phyloP scores from a whole-genome alignment of 1,140 invertebrate species.

The Patella vulgata region DNA sequence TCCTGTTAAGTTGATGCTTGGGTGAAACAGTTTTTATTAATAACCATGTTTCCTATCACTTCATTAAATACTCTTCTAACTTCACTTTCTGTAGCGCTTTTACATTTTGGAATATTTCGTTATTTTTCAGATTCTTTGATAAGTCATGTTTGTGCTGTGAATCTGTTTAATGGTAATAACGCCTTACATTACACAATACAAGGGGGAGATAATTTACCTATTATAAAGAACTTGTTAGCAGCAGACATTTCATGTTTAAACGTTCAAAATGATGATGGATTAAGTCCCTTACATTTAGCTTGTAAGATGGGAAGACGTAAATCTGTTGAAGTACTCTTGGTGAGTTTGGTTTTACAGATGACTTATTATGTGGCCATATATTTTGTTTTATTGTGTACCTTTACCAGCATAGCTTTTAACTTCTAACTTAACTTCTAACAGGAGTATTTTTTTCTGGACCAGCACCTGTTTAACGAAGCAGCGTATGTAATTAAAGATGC shows the following conservation, averaged over 20 bases:
- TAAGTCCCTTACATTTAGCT: slow-evolving; percentile 50
- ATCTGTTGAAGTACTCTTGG: slow-evolving; percentile 45
- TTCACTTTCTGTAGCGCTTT: too few relatives aligned
- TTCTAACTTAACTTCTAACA: not conserved
- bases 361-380: too few relatives aligned
- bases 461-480: too few relatives aligned
- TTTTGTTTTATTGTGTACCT: not conserved
- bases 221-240: slow-evolving; percentile 35
- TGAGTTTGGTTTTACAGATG: slow-evolving; percentile 23
- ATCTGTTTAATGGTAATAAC: slow-evolving; percentile 46
- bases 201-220: slow-evolving; percentile 40
- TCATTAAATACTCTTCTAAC: too few relatives aligned
- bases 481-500: too few relatives aligned
- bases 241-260: slow-evolving; percentile 43
- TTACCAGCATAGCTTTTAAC: not conserved
- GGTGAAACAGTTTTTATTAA: too few relatives aligned
- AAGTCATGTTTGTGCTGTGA: slow-evolving; percentile 59
- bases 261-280: slow-evolving; percentile 48
- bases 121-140: slow-evolving; percentile 44
- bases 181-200: slow-evolving; percentile 47
- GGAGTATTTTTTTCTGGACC: too few relatives aligned
- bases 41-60: too few relatives aligned
- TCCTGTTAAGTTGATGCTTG: too few relatives aligned
- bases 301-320: slow-evolving; percentile 51
- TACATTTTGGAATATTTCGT: too few relatives aligned